Conservation (phyloP, 2,888 invertebrate species). For the Seira ritae region DNA sequence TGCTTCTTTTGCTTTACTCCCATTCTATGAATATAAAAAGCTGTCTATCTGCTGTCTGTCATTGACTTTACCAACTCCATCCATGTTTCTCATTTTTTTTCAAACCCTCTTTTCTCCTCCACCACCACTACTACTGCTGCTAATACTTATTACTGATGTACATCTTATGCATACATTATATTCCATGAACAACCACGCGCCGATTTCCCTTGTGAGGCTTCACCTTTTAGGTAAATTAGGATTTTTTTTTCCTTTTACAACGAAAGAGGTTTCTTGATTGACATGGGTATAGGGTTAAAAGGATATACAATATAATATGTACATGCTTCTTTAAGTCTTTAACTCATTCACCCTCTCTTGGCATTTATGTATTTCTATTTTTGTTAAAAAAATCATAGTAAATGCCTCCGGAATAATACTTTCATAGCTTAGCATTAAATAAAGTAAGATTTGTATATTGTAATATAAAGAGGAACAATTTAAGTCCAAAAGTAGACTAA, state of each 20-base stretch:
- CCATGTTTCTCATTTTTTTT: conserved; percentile 25
- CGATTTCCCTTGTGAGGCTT: conserved; percentile 55
- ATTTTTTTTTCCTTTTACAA: conserved; percentile 40
- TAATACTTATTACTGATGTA: not conserved
- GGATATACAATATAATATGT: no score
- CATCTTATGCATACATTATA: not conserved
- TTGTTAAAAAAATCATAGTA: not conserved
- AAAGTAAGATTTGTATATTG: no score
- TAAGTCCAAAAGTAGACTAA: no score
- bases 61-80: conserved; percentile 2
- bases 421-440: no score
- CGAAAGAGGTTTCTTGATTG: conserved; percentile 46
- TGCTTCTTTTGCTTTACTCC: not conserved
- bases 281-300: conserved; percentile 54
- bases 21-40: conserved; percentile 11
- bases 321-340: not conserved
- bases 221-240: conserved; percentile 72
- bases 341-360: not conserved
- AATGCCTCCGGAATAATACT: no score
- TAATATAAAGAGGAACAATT: no score
- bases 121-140: not conserved
- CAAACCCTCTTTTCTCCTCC: conserved; percentile 4
- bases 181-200: conserved; percentile 22
- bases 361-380: conserved; percentile 11
- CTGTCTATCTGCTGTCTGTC: conserved; percentile 5